phyloP scores from a whole-genome alignment of 1,140 invertebrate genomes.

The Geopemphigus sp. region DNA sequence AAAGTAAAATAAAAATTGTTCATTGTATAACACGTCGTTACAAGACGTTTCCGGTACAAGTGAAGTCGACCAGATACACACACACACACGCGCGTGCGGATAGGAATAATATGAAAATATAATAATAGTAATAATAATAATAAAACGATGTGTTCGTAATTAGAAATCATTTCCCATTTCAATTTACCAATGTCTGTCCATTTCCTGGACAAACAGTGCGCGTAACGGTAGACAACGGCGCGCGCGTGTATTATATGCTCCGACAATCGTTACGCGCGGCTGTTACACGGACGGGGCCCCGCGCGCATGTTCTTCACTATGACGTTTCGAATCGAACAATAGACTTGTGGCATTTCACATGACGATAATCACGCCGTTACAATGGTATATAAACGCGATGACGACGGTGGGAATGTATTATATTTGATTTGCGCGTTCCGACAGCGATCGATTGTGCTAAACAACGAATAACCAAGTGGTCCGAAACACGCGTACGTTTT shows the following conservation, averaged over 20 bases:
- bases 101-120: not conserved
- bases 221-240: not conserved
- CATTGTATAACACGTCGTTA: slow-evolving; percentile 46
- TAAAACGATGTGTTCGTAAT: slow-evolving; percentile 49
- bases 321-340: slow-evolving; percentile 39
- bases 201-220: slow-evolving; percentile 25
- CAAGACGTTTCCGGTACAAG: slow-evolving; percentile 48
- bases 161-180: slow-evolving; percentile 50
- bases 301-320: too few relatives aligned
- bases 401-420: slow-evolving; percentile 1
- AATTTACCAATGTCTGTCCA: slow-evolving; percentile 49
- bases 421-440: slow-evolving; percentile 5
- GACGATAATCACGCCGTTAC: slow-evolving; percentile 13
- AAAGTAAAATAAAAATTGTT: slow-evolving; percentile 32
- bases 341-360: slow-evolving; percentile 46
- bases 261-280: slow-evolving; percentile 17
- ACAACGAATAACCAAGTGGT: too few relatives aligned
- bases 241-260: not conserved
- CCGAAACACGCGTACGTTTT: too few relatives aligned
- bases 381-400: too few relatives aligned
- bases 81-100: not conserved
- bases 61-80: slow-evolving; percentile 47
- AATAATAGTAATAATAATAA: slow-evolving; percentile 28
- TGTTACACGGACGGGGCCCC: too few relatives aligned
- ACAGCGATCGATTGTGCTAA: not conserved